phyloP scores from a whole-genome alignment of 2,888 invertebrate genomes.

The Dugesia japonica region DNA sequence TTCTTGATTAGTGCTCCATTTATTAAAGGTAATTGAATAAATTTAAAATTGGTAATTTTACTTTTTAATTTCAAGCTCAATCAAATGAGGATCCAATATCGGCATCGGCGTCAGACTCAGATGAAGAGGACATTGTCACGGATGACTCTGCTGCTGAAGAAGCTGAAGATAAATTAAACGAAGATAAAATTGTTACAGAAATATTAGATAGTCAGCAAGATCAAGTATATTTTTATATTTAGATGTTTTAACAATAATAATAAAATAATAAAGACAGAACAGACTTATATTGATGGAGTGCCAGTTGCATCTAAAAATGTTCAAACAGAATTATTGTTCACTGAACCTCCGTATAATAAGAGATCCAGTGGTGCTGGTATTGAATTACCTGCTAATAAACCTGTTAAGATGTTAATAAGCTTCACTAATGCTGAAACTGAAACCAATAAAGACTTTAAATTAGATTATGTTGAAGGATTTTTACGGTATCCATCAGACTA shows the following conservation, averaged over 20 bases:
- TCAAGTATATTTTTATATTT: no score
- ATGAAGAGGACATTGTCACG: background rate
- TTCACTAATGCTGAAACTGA: slow-evolving; percentile 63
- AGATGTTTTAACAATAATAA: no score
- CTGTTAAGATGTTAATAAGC: slow-evolving; percentile 83
- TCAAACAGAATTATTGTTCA: slow-evolving; percentile 54
- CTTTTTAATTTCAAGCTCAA: background rate
- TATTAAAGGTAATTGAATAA: background rate
- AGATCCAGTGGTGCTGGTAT: slow-evolving; percentile 22
- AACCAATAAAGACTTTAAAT: slow-evolving; percentile 56
- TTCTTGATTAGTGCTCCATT: no score
- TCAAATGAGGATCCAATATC: slow-evolving; percentile 4
- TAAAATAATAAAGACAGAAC: background rate
- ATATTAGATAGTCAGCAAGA: background rate
- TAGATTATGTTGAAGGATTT: slow-evolving; percentile 84
- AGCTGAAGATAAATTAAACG: background rate
- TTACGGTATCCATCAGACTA: slow-evolving; percentile 98
- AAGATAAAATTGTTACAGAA: background rate
- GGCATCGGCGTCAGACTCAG: background rate
- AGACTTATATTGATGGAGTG: background rate
- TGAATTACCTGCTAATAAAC: slow-evolving; percentile 75
- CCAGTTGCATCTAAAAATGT: background rate
- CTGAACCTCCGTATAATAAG: slow-evolving; percentile 42
- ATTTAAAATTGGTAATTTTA: background rate
- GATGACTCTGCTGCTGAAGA: background rate